These are phyloP conservation scores for Andrena flavipes DNA, from an alignment of 2,888 invertebrate species.

Conservation along the genomic window DNA sequence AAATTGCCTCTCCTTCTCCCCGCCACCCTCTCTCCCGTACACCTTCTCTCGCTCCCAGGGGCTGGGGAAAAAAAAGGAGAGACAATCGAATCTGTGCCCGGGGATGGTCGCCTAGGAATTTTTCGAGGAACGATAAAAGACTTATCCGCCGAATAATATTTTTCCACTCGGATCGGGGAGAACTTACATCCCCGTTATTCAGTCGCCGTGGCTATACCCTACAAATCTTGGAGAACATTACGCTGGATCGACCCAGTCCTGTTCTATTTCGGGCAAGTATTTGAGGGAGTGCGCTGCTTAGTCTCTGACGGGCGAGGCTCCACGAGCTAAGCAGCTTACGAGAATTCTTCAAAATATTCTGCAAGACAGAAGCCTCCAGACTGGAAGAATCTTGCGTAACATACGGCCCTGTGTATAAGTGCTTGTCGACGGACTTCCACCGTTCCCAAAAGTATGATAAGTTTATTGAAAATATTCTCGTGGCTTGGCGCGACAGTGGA, in stretches of 20 bases:
- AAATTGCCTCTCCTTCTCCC: constrained; percentile 43
- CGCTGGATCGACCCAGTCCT: neutral
- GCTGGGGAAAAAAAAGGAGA: constrained; percentile 9
- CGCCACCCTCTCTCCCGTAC: neutral
- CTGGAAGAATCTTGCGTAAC: neutral
- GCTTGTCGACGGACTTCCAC: neutral
- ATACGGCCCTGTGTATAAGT: neutral
- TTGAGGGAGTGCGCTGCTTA: neutral
- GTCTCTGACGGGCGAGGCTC: neutral
- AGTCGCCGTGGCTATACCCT: constrained; percentile 30
- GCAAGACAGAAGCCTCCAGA: neutral
- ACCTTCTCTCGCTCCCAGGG: neutral
- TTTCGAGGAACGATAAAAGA: constrained; percentile 56
- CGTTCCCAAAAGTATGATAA: too few species aligned
- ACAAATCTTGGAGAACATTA: constrained; percentile 26
- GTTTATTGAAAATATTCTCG: too few species aligned
- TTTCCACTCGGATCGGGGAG: constrained; percentile 35
- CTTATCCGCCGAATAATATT: constrained; percentile 59
- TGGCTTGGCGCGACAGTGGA: too few species aligned
- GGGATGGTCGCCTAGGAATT: constrained; percentile 40
- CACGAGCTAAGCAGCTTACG: neutral
- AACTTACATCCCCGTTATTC: constrained; percentile 45
- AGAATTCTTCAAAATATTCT: neutral
- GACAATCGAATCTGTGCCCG: constrained; percentile 54
- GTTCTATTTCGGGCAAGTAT: neutral